A percentile compares a stretch with the other conserved stretches of the same genome.
Evolutionary conservation across 2,113 vertebrate genomes (phyloP).

Genomic region (Rhineura floridana): DNA sequence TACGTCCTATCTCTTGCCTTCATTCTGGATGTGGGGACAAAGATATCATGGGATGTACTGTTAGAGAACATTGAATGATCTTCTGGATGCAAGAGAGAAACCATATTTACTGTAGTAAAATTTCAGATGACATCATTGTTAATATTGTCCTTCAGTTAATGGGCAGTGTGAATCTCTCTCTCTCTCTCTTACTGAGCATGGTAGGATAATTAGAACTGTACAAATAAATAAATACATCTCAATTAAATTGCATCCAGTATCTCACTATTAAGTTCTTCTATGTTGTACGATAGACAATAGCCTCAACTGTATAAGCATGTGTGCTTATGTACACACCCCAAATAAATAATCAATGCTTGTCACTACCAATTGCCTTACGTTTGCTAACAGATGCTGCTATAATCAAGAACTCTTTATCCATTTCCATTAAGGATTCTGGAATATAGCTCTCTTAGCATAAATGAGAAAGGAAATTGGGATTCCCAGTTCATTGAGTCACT

Average conservation of each 20-base stretch:
- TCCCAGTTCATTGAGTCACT: slow-evolving; percentile 5
- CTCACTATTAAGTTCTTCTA: background rate
- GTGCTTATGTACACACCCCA: background rate
- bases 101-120: background rate
- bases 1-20: too few species aligned
- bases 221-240: background rate
- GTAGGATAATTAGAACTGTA: background rate
- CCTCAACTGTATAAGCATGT: slow-evolving; percentile 15
- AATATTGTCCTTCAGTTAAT: background rate
- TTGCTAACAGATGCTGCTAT: slow-evolving; percentile 2
- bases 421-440: background rate
- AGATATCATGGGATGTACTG: background rate
- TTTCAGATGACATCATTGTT: background rate
- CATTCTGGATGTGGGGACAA: too few species aligned
- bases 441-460: background rate
- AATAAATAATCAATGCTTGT: slow-evolving; percentile 43
- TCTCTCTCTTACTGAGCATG: background rate
- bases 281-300: background rate
- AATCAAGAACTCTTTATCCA: slow-evolving; percentile 2
- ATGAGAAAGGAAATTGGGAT: background rate
- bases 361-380: background rate
- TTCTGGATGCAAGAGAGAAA: background rate
- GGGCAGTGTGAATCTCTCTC: background rate
- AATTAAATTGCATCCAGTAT: background rate
- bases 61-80: background rate